Evolutionary conservation across 2,113 vertebrate species (phyloP).

Genomic region (Felis chaus): DNA sequence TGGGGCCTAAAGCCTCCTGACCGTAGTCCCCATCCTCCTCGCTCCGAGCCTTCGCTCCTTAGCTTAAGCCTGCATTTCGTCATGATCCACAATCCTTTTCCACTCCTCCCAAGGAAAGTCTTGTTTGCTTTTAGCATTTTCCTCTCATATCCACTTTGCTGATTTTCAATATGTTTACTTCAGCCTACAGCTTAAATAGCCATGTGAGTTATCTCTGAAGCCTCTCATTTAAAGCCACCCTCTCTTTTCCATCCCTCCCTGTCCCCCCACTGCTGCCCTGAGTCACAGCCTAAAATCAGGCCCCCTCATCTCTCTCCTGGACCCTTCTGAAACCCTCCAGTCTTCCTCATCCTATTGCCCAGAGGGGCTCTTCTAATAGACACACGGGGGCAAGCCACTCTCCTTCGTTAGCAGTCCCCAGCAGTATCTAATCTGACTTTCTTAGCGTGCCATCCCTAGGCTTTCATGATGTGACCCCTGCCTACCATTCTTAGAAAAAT

Average conservation of each 20-base stretch:
- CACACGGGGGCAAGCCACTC: neutral
- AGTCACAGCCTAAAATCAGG: neutral
- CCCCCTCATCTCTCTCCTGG: neutral
- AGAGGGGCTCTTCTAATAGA: neutral
- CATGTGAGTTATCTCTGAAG: neutral
- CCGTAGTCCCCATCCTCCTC: no score
- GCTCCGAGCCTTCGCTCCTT: neutral
- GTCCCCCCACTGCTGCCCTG: neutral
- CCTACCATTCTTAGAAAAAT: neutral
- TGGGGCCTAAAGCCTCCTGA: neutral
- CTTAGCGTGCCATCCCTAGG: neutral
- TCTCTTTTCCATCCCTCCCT: neutral
- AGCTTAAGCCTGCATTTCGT: neutral
- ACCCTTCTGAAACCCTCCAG: neutral
- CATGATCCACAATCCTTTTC: neutral
- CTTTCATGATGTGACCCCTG: neutral
- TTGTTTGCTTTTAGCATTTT: neutral
- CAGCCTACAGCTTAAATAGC: neutral
- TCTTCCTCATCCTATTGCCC: neutral
- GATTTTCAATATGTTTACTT: neutral
- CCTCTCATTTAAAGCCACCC: neutral
- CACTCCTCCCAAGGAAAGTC: neutral
- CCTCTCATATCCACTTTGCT: neutral
- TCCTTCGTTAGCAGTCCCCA: neutral
- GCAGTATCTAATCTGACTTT: neutral